These are phyloP conservation scores for Cheirogaleus medius DNA, from an alignment of 2,113 vertebrate genomes.

Conservation along the genomic window DNA sequence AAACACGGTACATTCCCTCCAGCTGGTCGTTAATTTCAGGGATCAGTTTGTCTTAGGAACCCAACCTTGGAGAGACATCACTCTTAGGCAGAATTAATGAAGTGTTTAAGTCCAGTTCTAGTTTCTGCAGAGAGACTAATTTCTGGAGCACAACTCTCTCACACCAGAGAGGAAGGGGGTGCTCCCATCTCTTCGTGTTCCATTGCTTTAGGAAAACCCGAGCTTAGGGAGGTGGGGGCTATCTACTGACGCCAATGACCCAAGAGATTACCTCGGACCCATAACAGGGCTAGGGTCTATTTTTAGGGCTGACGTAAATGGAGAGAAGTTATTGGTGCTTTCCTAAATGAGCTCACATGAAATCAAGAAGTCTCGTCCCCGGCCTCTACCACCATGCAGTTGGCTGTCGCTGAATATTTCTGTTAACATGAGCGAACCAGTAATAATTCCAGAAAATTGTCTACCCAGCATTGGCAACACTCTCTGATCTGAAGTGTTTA, in stretches of 20 bases:
- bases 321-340: neutral
- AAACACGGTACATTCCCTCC: neutral
- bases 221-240: neutral
- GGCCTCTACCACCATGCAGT: neutral
- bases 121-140: neutral
- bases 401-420: neutral
- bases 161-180: neutral
- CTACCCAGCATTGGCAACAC: neutral
- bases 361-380: neutral
- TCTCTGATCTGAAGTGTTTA: neutral
- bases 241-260: neutral
- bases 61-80: neutral
- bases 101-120: neutral
- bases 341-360: neutral
- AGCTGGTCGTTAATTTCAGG: conserved; percentile 14
- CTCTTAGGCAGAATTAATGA: neutral
- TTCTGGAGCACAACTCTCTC: neutral
- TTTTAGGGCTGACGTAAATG: neutral
- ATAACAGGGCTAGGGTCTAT: neutral
- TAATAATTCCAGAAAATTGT: neutral
- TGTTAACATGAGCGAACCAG: neutral
- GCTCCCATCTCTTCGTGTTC: neutral
- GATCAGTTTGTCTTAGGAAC: neutral
- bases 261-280: neutral
- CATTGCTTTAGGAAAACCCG: neutral